Conservation (phyloP, 1,140 invertebrate species). For the Rhagoletis zephyria region DNA sequence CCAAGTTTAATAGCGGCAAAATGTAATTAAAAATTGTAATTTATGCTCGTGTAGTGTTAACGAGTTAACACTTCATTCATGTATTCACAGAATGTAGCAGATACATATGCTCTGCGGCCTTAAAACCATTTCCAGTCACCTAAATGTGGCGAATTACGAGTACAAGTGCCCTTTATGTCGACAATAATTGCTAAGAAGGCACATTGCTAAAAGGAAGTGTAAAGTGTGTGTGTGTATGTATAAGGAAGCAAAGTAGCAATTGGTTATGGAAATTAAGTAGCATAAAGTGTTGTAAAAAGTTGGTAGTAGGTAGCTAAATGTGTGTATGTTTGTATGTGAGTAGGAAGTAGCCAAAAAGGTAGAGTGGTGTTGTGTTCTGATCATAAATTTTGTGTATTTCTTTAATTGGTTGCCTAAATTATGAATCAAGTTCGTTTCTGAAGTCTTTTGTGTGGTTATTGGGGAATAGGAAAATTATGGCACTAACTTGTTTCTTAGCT, state of each 20-base stretch:
- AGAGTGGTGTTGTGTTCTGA: too few relatives aligned
- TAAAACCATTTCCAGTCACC: not conserved
- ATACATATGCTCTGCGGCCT: not conserved
- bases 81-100: not conserved
- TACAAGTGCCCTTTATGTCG: slow-evolving; percentile 20
- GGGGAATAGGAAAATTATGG: too few relatives aligned
- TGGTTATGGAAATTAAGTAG: not conserved
- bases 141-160: not conserved
- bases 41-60: slow-evolving; percentile 48
- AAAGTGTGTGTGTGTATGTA: too few relatives aligned
- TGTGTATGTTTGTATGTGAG: not conserved
- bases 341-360: not conserved
- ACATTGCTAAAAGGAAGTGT: not conserved
- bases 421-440: not conserved
- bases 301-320: not conserved
- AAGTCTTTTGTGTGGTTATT: slow-evolving; percentile 12
- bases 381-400: not conserved
- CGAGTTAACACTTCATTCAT: slow-evolving; percentile 38
- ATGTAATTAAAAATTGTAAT: slow-evolving; percentile 48
- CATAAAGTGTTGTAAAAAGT: not conserved
- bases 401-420: not conserved
- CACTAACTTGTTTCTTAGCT: too few relatives aligned
- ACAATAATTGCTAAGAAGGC: not conserved
- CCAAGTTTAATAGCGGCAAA: slow-evolving; percentile 36
- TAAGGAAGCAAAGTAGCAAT: not conserved